Evolutionary conservation across 2,113 vertebrate species (phyloP).

Genomic region (Corydoras maculifer): DNA sequence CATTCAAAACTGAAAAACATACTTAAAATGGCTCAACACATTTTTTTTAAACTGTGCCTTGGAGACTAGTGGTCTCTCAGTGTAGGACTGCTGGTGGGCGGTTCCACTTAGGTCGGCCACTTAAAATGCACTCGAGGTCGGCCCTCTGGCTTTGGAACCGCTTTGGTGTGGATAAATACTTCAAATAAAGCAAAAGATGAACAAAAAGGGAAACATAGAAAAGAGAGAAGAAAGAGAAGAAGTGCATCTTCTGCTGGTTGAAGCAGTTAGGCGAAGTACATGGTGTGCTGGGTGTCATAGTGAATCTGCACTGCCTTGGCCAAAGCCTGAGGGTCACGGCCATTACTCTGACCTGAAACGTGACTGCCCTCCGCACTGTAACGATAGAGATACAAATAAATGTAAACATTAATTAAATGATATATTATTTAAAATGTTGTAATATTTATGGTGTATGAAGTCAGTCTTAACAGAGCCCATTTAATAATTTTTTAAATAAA

Average conservation of each 20-base stretch:
- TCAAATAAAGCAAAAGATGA: constrained; percentile 34
- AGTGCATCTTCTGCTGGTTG: constrained; percentile 45
- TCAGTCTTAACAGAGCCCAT: too few relatives aligned
- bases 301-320: constrained; percentile 99
- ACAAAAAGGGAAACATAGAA: constrained; percentile 29
- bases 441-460: too few relatives aligned
- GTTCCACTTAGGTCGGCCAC: constrained; percentile 61
- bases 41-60: constrained; percentile 60
- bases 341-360: constrained; percentile 96
- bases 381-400: constrained; percentile 33
- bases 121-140: constrained; percentile 49
- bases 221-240: constrained; percentile 25
- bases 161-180: constrained; percentile 60
- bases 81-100: constrained; percentile 86
- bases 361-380: constrained; percentile 95
- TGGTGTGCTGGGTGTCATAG: constrained; percentile 97
- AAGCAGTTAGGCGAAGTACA: constrained; percentile 92
- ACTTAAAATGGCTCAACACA: constrained; percentile 82
- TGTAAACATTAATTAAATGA: background rate
- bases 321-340: constrained; percentile 91
- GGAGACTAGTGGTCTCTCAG: constrained; percentile 69
- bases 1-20: constrained; percentile 56
- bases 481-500: too few relatives aligned
- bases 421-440: background rate
- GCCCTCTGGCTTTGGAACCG: constrained; percentile 53